These are phyloP conservation scores for Antidorcas marsupialis DNA, from an alignment of 2,113 vertebrate species.

Conservation along the genomic window DNA sequence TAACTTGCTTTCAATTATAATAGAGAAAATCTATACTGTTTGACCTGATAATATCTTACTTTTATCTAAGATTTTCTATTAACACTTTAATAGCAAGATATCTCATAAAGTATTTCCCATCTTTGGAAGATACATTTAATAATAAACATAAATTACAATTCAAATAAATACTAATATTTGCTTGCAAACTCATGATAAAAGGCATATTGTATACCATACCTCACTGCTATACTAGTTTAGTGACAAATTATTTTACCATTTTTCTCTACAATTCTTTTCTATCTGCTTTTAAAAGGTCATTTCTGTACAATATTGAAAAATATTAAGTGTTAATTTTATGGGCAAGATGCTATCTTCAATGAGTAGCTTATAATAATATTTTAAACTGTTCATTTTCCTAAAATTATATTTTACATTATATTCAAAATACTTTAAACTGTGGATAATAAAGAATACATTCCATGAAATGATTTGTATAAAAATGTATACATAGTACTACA, in stretches of 20 bases:
- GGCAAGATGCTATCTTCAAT: not conserved
- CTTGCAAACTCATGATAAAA: not conserved
- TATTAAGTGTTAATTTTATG: not conserved
- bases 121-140: not conserved
- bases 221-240: not conserved
- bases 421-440: not conserved
- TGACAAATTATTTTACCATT: not conserved
- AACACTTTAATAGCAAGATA: not conserved
- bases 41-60: not conserved
- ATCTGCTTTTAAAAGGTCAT: not conserved
- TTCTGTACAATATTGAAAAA: not conserved
- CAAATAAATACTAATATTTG: not conserved
- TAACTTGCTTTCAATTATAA: not conserved
- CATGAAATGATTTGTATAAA: not conserved
- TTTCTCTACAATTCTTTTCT: not conserved
- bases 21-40: not conserved
- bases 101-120: not conserved
- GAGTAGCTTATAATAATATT: not conserved
- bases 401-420: not conserved
- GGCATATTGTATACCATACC: not conserved
- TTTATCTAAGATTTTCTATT: not conserved
- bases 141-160: not conserved
- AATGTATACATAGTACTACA: not conserved
- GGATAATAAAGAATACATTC: not conserved
- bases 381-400: not conserved